Base-by-base conservation (phyloP, 2,113 vertebrate species). In the Aix galericulata region DNA sequence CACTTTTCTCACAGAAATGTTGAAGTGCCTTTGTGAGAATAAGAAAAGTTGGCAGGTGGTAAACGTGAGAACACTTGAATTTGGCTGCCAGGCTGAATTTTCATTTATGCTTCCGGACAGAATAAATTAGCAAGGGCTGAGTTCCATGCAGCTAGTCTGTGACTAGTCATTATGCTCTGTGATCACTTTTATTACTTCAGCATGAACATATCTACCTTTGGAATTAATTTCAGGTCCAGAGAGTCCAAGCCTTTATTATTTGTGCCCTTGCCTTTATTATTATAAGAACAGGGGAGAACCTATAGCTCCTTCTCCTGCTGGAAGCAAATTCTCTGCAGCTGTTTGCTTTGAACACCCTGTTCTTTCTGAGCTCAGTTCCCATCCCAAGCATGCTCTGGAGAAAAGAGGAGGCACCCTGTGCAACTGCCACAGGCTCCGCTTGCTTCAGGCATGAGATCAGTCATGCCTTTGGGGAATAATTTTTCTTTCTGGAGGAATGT, bases 71-170 rank as follows among this genome's bases (percentile, higher is more conserved):
- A 84, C 23, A 32, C 60, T 93, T 83, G 62, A 72, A 53, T 69
- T 66, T 90, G 81, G 77, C 76, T 88, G 74, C 66, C 53, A 88
- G 66, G 64, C n/a, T 86, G 73, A 89, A 88, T 94, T 95, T 94
- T 94, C 38, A 25, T 72, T 58, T 83, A 18, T 82, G 52, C 21
- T 83, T 80, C 34, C 2, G 8, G 42, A n/a, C 20, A 72, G 76
- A 86, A 93, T 71, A 85, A 82, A 88, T 74, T 74, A 71, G 22
- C 80, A 95, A 80, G 56, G 58, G 7, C 64, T 84, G 60, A 92
- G 48, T 55, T 71, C 44, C 44, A 14, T 63, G 68, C 14, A 20
- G 25, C 86, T 77, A 59, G 42, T 20, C 80, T 91, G 21, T 67
- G 64, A 75, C 64, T 56, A 52, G 64, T 82, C 73, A 72, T 72